phyloP scores from a whole-genome alignment of 1,140 invertebrate genomes.

The Amphibalanus amphitrite region DNA sequence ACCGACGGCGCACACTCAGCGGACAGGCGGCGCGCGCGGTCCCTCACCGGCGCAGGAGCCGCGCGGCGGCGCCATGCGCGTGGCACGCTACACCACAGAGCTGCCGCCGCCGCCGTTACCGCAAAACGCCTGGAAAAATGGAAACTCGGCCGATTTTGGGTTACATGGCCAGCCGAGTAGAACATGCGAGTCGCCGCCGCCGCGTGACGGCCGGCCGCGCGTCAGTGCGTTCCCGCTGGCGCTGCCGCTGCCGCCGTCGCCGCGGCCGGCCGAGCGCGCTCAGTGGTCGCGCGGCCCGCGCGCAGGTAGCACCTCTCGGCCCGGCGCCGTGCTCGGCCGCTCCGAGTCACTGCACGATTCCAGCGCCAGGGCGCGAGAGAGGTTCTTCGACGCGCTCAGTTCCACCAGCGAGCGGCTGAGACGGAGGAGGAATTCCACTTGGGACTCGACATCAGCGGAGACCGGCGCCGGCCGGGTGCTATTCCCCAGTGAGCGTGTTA shows the following conservation, averaged over 20 bases:
- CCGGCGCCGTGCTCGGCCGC: neutral
- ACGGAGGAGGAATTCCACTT: neutral
- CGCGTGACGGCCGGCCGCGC: no score
- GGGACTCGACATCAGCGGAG: neutral
- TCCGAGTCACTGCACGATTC: neutral
- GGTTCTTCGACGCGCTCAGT: neutral
- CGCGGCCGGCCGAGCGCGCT: no score
- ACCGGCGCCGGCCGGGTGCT: neutral
- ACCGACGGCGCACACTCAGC: neutral
- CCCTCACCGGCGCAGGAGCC: no score
- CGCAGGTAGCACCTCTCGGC: neutral
- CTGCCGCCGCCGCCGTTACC: no score
- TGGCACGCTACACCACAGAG: neutral
- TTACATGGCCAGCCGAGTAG: slow-evolving; percentile 1
- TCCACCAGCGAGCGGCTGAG: neutral
- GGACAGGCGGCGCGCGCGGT: no score
- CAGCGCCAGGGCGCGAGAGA: neutral
- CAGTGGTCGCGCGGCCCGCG: neutral
- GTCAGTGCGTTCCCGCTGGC: neutral
- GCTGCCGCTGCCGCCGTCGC: no score
- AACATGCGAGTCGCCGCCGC: neutral
- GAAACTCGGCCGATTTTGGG: neutral
- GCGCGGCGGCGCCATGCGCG: neutral
- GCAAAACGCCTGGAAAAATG: neutral
- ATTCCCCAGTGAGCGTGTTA: neutral